A percentile compares a stretch with the other conserved stretches of the same genome.
These are phyloP conservation scores for Pipistrellus kuhlii DNA, from an alignment of 2,797 vertebrate species.

Conservation along the genomic window DNA sequence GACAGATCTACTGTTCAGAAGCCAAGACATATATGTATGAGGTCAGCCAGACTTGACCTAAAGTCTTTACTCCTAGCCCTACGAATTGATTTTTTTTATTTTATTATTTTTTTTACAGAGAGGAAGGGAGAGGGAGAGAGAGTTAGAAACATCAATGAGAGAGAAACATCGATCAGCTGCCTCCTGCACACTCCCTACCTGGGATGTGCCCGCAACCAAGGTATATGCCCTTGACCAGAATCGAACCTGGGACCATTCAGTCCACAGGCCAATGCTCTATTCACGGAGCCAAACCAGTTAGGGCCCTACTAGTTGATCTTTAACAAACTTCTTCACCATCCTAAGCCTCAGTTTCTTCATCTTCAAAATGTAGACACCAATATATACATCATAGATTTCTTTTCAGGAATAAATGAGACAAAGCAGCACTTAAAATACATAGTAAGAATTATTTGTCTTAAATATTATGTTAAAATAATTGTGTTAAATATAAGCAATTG, in stretches of 20 bases:
- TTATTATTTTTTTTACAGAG: too few species aligned
- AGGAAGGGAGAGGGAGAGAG: too few species aligned
- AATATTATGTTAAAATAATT: conserved; percentile 18
- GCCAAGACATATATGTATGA: background rate
- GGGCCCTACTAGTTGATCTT: background rate
- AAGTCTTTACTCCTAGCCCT: background rate
- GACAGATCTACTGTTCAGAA: background rate
- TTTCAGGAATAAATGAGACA: conserved; percentile 47
- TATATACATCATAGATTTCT: background rate
- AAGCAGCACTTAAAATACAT: background rate
- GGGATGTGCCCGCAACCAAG: too few species aligned
- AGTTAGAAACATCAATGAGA: too few species aligned
- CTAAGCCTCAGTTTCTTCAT: background rate
- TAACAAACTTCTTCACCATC: background rate
- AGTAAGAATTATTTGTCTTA: background rate
- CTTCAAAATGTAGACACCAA: background rate
- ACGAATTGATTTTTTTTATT: background rate
- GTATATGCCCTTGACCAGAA: too few species aligned
- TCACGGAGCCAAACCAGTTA: too few species aligned
- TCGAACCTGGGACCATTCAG: too few species aligned
- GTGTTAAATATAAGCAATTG: background rate
- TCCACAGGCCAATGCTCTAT: too few species aligned
- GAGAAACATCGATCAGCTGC: too few species aligned
- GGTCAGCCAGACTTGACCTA: background rate
- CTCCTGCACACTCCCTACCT: too few species aligned